Conservation (phyloP, 2,888 invertebrate genomes). For the Mimachlamys varia region DNA sequence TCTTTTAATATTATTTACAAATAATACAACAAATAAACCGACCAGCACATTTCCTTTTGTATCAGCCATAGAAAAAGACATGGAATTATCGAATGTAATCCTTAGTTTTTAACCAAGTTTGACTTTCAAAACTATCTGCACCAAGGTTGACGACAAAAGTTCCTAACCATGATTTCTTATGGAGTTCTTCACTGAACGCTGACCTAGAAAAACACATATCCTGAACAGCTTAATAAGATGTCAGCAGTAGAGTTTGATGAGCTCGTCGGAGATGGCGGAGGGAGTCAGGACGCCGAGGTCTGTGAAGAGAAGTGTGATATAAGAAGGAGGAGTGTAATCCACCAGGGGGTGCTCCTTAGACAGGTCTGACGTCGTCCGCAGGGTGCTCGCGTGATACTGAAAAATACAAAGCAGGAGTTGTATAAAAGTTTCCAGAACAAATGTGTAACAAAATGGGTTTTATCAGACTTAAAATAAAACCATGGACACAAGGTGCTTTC, state of each 20-base stretch:
- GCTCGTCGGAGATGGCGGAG: slow-evolving; percentile 97
- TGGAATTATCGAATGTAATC: too few species aligned
- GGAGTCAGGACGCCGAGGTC: slow-evolving; percentile 98
- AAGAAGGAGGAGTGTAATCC: slow-evolving; percentile 98
- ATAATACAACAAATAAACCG: too few species aligned
- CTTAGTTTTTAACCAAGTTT: not conserved
- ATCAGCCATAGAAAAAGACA: too few species aligned
- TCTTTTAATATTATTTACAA: too few species aligned
- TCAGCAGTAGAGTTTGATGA: slow-evolving; percentile 93
- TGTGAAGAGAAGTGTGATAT: slow-evolving; percentile 95
- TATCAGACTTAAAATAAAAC: too few species aligned
- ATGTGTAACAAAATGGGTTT: too few species aligned
- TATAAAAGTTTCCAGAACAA: not conserved
- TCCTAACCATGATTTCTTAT: not conserved
- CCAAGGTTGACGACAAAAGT: not conserved
- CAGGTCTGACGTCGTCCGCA: slow-evolving; percentile 69
- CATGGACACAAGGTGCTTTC: too few species aligned
- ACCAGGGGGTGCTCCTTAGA: slow-evolving; percentile 90
- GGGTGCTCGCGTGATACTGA: slow-evolving; percentile 79
- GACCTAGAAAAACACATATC: not conserved
- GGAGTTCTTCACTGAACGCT: not conserved
- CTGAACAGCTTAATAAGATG: not conserved
- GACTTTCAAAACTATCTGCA: not conserved
- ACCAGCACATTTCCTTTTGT: too few species aligned
- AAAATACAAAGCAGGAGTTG: slow-evolving; percentile 52